Base-by-base conservation (phyloP, 2,797 vertebrate species). In the Pipistrellus pipistrellus region DNA sequence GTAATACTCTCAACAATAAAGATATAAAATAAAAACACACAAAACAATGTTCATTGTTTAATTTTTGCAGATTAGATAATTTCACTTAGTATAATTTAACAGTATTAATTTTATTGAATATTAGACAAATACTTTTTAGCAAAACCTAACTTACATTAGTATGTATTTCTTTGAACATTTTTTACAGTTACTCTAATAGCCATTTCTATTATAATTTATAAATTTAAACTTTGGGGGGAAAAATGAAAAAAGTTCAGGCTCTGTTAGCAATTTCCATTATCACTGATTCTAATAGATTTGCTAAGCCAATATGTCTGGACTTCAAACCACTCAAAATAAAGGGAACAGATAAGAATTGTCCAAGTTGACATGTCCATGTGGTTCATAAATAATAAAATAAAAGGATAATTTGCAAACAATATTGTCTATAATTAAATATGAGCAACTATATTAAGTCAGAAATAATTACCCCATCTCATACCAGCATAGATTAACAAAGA, bases 61-160 rank as follows among this genome's bases (percentile, higher is more conserved):
- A 66, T 20, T 85, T 48, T n/a, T 55, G 25, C 6, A 76, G 2
- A 69, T 38, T 81, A 85, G 41, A 81, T 84, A 10, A 91, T 64
- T 92, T 93, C 4, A 57, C 15, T 51, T 85, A 91, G 89, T 75
- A 78, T 66, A 94, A 91, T 87, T 93, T 94, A 93, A 92, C 71
- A 72, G 80, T 90, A 95, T 95, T 82, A 78, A 90, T 94, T 91
- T 90, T 95, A 90, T 90, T 88, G 20, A 44, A 6, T 46, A 71
- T 94, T 94, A 35, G 18, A n/a, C 13, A 15, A 51, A 88, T 41
- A 64, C 17, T 95, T 87, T 94, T 93, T 92, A 95, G 64, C 25
- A 35, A 93, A 89, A 44, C 1, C 15, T 82, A 85, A 88, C 32
- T 62, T 15, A 53, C 17, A 46, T 77, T 82, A 48, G 13, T 78